Evolutionary conservation across 2,888 invertebrate genomes (phyloP), one percentile per base, ranked within the genome.

Genomic region (Iselma pallidipennis): DNA sequence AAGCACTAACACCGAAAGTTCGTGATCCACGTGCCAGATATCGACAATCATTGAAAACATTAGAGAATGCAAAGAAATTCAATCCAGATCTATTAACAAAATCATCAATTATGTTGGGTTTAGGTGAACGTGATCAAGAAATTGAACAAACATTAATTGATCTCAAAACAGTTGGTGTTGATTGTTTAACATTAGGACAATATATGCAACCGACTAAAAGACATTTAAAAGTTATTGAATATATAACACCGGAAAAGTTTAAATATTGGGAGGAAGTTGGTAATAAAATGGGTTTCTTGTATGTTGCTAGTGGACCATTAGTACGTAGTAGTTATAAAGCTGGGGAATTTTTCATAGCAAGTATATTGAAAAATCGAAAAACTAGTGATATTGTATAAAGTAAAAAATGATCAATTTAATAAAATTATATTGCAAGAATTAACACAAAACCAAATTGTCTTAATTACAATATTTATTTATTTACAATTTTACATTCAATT

Each of bases 141-240:
- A 87, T 98, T 6, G 86, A 91, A 74, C 89, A 91, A 81, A 94
- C 96, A 1, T 85, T 98, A 87, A 87, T 87, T 83, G 97, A 98
- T 83, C 84, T 98, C 50, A 87, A 91, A 58, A 82, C 83, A 25
- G 88, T 85, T 0, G 92, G 90, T 31, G 98, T 99, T 0, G 98
- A 98, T 81, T 98, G 98, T 78, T 81, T 99, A 0, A 99, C 99
- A 0, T 84, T 99, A 4, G 99, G 99, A 0, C 99, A 99, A 78
- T 99, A 99, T 82, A 99, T 99, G 98, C 99, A 99, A 80, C 99
- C 99, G 0, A 99, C 98, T 0, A 98, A 96, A 77, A 86, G 92
- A 7, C 99, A 99, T 81, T 84, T 99, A 25, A 95, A 94, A 83
- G 92, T 97, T 5, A 71, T 75, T 0, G 98, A 99, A 80, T 99